Percentiles rank a stretch among this genome's conserved stretches.
These are phyloP conservation scores for Balaeniceps rex DNA, from an alignment of 2,113 vertebrate genomes.

Conservation along the genomic window DNA sequence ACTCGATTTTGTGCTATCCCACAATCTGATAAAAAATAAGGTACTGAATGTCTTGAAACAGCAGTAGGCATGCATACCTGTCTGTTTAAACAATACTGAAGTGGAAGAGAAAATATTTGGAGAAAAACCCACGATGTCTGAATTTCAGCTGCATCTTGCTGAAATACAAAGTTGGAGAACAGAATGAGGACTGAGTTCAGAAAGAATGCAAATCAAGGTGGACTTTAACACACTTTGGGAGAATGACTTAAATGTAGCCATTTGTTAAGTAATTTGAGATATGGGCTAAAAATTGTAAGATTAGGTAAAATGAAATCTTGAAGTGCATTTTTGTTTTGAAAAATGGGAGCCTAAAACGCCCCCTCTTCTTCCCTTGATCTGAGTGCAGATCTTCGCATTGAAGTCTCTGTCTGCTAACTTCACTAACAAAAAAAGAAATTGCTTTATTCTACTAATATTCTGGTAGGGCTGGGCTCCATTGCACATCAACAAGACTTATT, in stretches of 20 bases:
- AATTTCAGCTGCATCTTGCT: not conserved
- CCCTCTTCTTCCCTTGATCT: not conserved
- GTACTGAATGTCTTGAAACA: not conserved
- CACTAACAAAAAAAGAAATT: not conserved
- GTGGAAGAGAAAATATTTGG: not conserved
- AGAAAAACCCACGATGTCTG: accelerated
- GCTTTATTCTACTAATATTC: not conserved
- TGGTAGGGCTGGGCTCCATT: not conserved
- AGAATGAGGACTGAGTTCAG: not conserved
- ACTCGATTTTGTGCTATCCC: not conserved
- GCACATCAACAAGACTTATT: not conserved
- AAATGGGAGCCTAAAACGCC: not conserved
- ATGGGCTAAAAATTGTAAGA: not conserved
- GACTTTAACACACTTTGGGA: not conserved
- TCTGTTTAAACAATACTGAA: not conserved
- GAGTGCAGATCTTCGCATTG: not conserved
- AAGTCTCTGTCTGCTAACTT: not conserved
- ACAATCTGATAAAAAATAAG: not conserved
- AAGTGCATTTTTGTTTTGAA: not conserved
- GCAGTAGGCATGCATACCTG: not conserved
- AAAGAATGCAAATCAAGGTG: not conserved
- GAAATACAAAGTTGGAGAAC: not conserved
- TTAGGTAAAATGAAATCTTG: not conserved
- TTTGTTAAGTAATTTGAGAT: not conserved
- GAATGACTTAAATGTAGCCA: not conserved